Evolutionary conservation across 2,797 vertebrate species (phyloP).

Genomic region (Sebastes minor): DNA sequence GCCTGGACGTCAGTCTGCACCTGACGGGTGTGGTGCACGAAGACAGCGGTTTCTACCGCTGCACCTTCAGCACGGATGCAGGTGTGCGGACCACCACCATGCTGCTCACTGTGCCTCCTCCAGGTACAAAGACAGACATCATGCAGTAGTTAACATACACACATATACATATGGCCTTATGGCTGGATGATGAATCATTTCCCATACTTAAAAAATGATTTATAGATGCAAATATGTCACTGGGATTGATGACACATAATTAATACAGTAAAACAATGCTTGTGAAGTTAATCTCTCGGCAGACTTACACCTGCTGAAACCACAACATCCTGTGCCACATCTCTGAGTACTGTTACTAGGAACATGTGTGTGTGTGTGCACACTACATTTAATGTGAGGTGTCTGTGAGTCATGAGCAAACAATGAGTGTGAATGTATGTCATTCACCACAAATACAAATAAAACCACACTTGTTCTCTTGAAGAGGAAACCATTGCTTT

Average conservation of each 20-base stretch:
- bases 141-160: not conserved
- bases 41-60: slow-evolving; percentile 81
- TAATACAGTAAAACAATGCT: not conserved
- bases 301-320: slow-evolving; percentile 5
- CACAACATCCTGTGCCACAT: not conserved
- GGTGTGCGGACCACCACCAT: slow-evolving; percentile 69
- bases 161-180: too few relatives aligned
- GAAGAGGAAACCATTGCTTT: not conserved
- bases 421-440: not conserved
- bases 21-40: slow-evolving; percentile 61
- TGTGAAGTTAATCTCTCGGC: not conserved
- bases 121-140: slow-evolving; percentile 61
- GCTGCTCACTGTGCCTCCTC: slow-evolving; percentile 61
- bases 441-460: not conserved
- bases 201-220: not conserved
- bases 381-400: not conserved
- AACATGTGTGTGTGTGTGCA: not conserved
- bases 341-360: not conserved
- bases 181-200: not conserved
- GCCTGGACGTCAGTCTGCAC: slow-evolving; percentile 56
- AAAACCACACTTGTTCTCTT: not conserved
- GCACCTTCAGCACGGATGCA: slow-evolving; percentile 57
- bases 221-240: not conserved
- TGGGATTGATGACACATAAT: not conserved
- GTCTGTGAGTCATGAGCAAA: not conserved